Base-by-base conservation (phyloP, 2,113 vertebrate genomes). In the Elaphurus davidianus region DNA sequence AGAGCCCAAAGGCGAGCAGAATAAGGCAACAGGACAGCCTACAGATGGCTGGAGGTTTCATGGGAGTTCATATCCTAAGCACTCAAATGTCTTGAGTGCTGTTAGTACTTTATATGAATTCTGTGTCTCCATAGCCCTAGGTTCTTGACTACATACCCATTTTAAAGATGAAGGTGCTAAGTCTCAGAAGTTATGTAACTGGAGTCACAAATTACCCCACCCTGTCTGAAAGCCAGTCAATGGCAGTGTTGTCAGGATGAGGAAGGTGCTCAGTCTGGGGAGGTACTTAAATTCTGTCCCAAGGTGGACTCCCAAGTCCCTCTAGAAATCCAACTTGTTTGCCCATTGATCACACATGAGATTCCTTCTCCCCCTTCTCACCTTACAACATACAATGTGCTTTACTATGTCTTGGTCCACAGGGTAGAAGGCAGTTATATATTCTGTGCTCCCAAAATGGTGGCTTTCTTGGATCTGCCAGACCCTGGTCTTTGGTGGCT, bases 361-460 rank as follows among this genome's bases (percentile, higher is more conserved):
- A 36, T 10, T 36, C 23, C 25, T 4, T 6, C 25, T 83, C 79
- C 33, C 2, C 3, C 54, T 54, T 59, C 71, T 30, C 50, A n/a
- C n/a, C 45, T 59, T 12, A 5, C 1, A 17, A 2, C 2, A 21
- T 25, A 1, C 17, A 8, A 30, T 27, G 0, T 11, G 12, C 50
- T 16, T 57, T 17, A 11, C 45, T 47, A 11, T 5, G 55, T 3
- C 60, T 30, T 27, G 16, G 1, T 11, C 23, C 27, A 10, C 9
- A 30, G 60, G 4, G 25, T 6, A 17, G 86, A 55, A 92, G 78
- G 47, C 6, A 2, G 7, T 64, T 25, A 9, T 10, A 2, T 47
- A 1, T 4, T 6, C 43, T 13, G 12, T 12, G 7, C 6, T 27
- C 86, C 55, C 6, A 7, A 30, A 4, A 5, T 2, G 1, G 25